Conservation (phyloP, 2,797 vertebrate species). For the Sebastes taczanowskii region DNA sequence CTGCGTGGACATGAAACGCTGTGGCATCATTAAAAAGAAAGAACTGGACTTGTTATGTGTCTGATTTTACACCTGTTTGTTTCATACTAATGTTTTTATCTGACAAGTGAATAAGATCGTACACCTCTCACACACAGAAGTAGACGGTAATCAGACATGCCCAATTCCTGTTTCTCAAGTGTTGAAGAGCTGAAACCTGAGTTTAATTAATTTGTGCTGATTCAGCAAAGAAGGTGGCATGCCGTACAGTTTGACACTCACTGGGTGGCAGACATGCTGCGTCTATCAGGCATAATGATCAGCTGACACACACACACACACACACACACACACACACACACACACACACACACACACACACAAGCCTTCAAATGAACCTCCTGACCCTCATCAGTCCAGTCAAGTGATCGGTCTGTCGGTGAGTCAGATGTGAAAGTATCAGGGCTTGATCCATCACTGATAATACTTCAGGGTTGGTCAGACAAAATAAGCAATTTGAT, state of each 20-base stretch:
- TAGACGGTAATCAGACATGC: background rate
- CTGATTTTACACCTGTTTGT: background rate
- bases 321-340: constrained; percentile 1
- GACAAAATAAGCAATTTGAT: too few relatives aligned
- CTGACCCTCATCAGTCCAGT: background rate
- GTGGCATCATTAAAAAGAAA: constrained; percentile 59
- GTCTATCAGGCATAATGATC: background rate
- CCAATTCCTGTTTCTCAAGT: background rate
- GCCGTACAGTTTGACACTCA: background rate
- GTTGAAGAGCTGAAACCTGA: background rate
- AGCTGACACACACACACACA: background rate
- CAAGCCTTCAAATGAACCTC: background rate
- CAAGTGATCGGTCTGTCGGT: background rate
- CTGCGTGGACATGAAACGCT: constrained; percentile 22
- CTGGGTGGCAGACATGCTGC: background rate
- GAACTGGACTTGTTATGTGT: constrained; percentile 10
- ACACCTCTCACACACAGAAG: background rate
- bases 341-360: background rate
- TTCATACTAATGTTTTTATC: background rate
- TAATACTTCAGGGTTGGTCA: too few relatives aligned
- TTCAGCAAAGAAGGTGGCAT: background rate
- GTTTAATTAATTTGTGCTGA: background rate
- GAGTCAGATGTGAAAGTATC: background rate
- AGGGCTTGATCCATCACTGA: too few relatives aligned
- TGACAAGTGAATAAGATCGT: background rate